Evolutionary conservation across 2,888 invertebrate species (phyloP).

Genomic region (Ischnura elegans): DNA sequence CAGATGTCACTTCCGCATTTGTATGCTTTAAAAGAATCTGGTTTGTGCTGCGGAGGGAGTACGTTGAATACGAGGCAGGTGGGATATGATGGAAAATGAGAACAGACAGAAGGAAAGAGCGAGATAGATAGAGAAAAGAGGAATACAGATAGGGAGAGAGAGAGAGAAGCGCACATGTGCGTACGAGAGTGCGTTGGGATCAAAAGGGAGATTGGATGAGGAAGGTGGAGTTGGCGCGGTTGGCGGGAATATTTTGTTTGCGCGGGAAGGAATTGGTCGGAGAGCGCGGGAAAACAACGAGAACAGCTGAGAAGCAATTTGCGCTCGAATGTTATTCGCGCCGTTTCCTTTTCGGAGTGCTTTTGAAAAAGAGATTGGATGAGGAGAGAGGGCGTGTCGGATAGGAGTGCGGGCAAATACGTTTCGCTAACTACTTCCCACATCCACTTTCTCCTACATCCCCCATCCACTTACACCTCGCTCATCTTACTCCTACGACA

Average conservation of each 20-base stretch:
- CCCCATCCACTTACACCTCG: too few species aligned
- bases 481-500: too few species aligned
- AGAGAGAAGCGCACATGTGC: too few species aligned
- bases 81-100: not conserved
- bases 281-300: conserved; percentile 23
- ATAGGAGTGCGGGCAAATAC: not conserved
- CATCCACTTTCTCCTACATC: not conserved
- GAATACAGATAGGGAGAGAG: not conserved
- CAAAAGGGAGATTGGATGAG: conserved; percentile 9
- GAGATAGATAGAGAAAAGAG: not conserved
- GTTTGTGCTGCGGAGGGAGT: not conserved
- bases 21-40: not conserved
- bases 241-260: conserved; percentile 20
- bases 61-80: not conserved
- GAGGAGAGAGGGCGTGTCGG: not conserved
- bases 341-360: not conserved
- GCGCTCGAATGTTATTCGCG: conserved; percentile 35
- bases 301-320: conserved; percentile 27
- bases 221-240: not conserved
- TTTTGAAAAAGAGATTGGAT: conserved; percentile 31
- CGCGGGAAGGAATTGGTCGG: conserved; percentile 31
- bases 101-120: too few species aligned
- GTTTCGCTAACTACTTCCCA: not conserved
- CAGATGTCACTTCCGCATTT: not conserved
- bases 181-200: not conserved